phyloP scores from a whole-genome alignment of 2,113 vertebrate species.

The Pollimyrus isidori region DNA sequence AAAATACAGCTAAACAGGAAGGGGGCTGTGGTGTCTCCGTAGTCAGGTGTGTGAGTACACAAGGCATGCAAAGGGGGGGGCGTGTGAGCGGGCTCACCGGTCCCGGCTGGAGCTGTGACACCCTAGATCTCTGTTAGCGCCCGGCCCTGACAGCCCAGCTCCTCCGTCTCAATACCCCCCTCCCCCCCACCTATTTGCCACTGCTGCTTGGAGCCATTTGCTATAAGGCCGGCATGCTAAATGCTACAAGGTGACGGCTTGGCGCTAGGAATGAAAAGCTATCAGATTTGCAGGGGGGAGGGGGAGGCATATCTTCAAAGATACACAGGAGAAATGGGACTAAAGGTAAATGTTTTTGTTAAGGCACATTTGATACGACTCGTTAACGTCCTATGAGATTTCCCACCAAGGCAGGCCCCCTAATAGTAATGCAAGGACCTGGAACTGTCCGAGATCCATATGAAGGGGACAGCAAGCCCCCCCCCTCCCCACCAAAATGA shows the following conservation, averaged over 20 bases:
- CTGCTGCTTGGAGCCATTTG: conserved; percentile 64
- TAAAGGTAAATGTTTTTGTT: background rate
- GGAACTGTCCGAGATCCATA: background rate
- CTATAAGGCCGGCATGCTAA: conserved; percentile 72
- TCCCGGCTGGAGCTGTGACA: conserved; percentile 44
- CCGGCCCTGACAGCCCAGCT: conserved; percentile 50
- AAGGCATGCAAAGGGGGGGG: background rate
- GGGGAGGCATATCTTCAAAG: background rate
- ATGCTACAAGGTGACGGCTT: conserved; percentile 70
- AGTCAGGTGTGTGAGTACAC: background rate
- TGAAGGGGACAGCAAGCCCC: background rate
- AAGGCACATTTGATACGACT: background rate
- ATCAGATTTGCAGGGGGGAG: background rate
- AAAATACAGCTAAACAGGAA: background rate
- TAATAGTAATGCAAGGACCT: background rate
- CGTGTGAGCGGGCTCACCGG: conserved; percentile 25
- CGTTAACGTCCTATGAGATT: background rate
- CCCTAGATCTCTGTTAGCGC: conserved; percentile 47
- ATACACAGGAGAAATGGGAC: background rate
- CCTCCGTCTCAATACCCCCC: conserved; percentile 19
- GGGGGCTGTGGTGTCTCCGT: background rate
- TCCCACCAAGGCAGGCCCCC: background rate
- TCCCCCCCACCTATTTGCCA: background rate
- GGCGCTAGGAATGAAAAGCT: conserved; percentile 33
- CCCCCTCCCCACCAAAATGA: background rate